Base-by-base conservation (phyloP, 2,888 invertebrate species). In the Agrotis exclamationis region DNA sequence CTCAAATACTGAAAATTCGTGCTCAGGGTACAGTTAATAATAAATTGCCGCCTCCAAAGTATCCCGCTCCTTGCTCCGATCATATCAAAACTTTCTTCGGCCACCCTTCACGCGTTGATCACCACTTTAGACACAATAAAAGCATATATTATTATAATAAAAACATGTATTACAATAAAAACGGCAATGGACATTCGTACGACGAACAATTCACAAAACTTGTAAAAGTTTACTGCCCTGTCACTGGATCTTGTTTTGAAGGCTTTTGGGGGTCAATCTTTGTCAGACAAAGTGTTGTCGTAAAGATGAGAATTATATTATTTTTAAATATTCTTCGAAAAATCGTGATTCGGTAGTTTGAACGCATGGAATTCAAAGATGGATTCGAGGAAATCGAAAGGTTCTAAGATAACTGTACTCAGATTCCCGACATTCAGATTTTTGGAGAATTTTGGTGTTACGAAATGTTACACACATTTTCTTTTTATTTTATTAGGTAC, bases 61-160 rank as follows among this genome's bases (percentile, higher is more conserved):
- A 24, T 1, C 4, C 1, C 0, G n/a, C 39, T 72, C 58, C 6
- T 18, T 5, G 28, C 28, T 54, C 20, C n/a, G 58, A 76, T 75
- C 68, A 20, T 74, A 83, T 80, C 76, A 76, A 11, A 83, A 85
- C 84, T 85, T 84, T 83, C 84, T 79, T 83, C 57, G 78, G 86
- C 70, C 86, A 79, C 85, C 86, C 85, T 82, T 85, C 84, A 82
- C 78, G 74, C 78, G 56, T 74, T 80, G 82, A 85, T 84, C 84
- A 82, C 84, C 82, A 79, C 80, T 86, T 86, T 72, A 79, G 80
- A 82, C 84, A 78, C 82, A 84, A 82, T 86, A 85, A 86, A 86
- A 86, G 73, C 70, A 78, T 79, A 83, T 74, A 83, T 84, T 80
- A 83, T 84, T 83, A 75, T 67, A 83, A 84, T 83, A 84, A 84